Base-by-base conservation (phyloP, 2,888 invertebrate species). In the Tenthredo distinguenda region DNA sequence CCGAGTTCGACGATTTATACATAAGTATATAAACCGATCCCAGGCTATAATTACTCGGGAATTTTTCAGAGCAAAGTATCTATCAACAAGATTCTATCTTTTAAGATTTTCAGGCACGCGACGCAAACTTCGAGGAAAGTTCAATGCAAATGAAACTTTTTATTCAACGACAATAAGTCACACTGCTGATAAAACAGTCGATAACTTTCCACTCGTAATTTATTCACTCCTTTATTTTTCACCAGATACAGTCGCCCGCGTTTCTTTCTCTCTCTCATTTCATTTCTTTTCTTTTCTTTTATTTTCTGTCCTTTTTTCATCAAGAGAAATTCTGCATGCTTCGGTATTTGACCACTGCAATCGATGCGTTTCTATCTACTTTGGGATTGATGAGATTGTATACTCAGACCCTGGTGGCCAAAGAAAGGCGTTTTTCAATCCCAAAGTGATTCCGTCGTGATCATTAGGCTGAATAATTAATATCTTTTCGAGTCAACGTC, bases 191-290 rank as follows among this genome's bases (percentile, higher is more conserved):
- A 83, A 83, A 43, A 65, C 40, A 71, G 71, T 83, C 68, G 83
- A 83, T 83, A 83, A 71, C 71, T 83, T 83, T 83, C 83, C 83
- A 83, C 71, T 83, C 55, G 34, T 83, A 40, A 47, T 83, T 83
- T 68, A 71, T 83, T 83, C 71, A 34, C 62, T 83, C 34, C n/a
- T 81, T 83, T 71, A 43, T 81, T 62, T 81, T 58, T 68, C 43
- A 15, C 31, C 21, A 31, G 31, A 68, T 68, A 34, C 18, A 68
- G 6, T 26, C 34, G 18, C 34, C 34, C 34, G 34, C 68, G 18
- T 68, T 68, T 68, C 18, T 18, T 21, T 34, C 68, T 68, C 10
- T 62, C 62, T 26, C 6, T 68, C 34, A 12, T 21, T 62, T 62
- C 15, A 2, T 62, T 62, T 26, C 26, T 4, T 26, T 62, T 62